Evolutionary conservation across 2,797 vertebrate species (phyloP).

Genomic region (Odontamblyopus rebecca): DNA sequence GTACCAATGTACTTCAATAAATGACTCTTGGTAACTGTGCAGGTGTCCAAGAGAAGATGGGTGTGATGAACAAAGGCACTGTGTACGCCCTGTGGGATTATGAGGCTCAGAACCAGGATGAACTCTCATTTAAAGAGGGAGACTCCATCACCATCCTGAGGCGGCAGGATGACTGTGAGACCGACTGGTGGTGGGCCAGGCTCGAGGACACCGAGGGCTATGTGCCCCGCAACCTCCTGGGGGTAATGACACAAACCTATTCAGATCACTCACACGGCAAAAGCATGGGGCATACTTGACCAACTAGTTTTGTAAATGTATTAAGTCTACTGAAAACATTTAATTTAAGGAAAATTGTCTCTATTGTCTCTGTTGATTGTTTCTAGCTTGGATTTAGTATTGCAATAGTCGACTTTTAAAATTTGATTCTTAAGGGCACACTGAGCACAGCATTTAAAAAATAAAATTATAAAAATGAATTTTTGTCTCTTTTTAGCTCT

Average conservation of each 20-base stretch:
- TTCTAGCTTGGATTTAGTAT: too few relatives aligned
- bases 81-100: slow-evolving; percentile 94
- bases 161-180: slow-evolving; percentile 91
- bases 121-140: slow-evolving; percentile 90
- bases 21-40: slow-evolving; percentile 5
- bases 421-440: too few relatives aligned
- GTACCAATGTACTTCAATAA: not conserved
- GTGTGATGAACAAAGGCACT: slow-evolving; percentile 96
- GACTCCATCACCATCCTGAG: slow-evolving; percentile 89
- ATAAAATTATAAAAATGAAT: not conserved
- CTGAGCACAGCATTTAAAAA: not conserved
- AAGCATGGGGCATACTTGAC: not conserved
- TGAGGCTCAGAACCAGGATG: slow-evolving; percentile 88
- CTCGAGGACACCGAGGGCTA: slow-evolving; percentile 94
- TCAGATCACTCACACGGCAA: not conserved
- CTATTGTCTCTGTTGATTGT: too few relatives aligned
- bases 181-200: slow-evolving; percentile 98
- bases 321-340: too few relatives aligned
- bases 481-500: slow-evolving; percentile 79
- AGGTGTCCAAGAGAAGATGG: slow-evolving; percentile 98
- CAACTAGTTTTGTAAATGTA: too few relatives aligned
- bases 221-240: slow-evolving; percentile 88
- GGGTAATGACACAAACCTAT: slow-evolving; percentile 48
- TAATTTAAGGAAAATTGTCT: too few relatives aligned
- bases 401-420: too few relatives aligned